Conservation (phyloP, 1,140 invertebrate species). For the Hormaphis cornu region DNA sequence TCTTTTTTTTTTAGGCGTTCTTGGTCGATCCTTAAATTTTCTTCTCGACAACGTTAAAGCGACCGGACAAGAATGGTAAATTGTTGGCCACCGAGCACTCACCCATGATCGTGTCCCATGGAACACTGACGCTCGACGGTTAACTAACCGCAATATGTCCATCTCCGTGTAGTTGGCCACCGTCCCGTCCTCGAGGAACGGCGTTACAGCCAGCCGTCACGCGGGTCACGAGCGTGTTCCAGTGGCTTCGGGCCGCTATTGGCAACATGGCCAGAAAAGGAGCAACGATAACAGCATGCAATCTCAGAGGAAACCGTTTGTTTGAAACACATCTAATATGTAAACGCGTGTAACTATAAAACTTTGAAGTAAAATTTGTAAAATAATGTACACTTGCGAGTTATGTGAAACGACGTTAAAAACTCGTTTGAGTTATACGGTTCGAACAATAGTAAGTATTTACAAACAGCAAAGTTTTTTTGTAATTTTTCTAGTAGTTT, state of each 20-base stretch:
- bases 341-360: no score
- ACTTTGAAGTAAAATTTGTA: no score
- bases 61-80: not conserved
- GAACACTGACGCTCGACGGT: not conserved
- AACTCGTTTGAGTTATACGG: no score
- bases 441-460: no score
- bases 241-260: constrained; percentile 40
- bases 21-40: constrained; percentile 39
- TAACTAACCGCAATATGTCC: not conserved
- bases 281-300: constrained; percentile 2
- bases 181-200: not conserved
- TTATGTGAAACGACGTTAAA: no score
- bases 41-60: constrained; percentile 30
- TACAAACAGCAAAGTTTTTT: no score
- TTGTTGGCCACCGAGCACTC: not conserved
- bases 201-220: constrained; percentile 39
- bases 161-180: constrained; percentile 32
- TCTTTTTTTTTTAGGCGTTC: constrained; percentile 44
- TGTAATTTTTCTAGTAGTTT: no score
- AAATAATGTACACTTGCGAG: no score
- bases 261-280: constrained; percentile 40
- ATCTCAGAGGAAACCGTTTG: no score
- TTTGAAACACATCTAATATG: no score
- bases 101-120: not conserved
- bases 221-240: constrained; percentile 39